Percentiles rank a stretch among this genome's conserved stretches.
These are phyloP conservation scores for Homarus americanus DNA, from an alignment of 1,140 invertebrate species.

Conservation along the genomic window DNA sequence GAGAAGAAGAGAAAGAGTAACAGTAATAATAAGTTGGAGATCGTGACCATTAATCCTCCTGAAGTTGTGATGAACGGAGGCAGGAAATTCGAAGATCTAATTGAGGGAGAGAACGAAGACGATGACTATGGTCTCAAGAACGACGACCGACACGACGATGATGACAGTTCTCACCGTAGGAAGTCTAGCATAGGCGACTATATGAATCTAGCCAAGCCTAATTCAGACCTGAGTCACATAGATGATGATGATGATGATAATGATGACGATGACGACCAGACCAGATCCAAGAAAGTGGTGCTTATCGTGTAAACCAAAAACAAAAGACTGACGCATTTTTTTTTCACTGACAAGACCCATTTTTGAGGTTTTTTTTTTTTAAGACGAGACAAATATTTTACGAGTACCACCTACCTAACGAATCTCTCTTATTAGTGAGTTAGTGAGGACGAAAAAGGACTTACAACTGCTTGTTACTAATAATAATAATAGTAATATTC, in stretches of 20 bases:
- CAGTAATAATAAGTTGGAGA: neutral
- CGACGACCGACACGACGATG: no score
- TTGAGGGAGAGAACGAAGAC: neutral
- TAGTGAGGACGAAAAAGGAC: no score
- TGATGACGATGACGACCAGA: neutral
- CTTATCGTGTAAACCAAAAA: neutral
- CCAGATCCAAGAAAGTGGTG: neutral
- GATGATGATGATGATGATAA: neutral
- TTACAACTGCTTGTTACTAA: no score
- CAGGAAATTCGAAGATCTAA: conserved; percentile 7
- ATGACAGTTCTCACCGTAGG: neutral
- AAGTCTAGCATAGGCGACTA: conserved; percentile 52
- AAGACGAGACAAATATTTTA: no score
- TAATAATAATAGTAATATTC: no score
- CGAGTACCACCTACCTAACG: no score
- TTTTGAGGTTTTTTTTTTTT: no score
- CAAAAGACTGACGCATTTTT: no score
- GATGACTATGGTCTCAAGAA: conserved; percentile 5
- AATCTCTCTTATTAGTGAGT: no score
- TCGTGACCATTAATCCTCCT: neutral
- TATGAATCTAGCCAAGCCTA: conserved; percentile 50
- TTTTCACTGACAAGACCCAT: no score
- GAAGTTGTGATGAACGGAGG: conserved; percentile 43
- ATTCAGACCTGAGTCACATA: neutral
- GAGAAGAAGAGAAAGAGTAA: neutral